A percentile compares a stretch with the other conserved stretches of the same genome.
Conservation (phyloP, 2,797 vertebrate species). For the Malurus splendens region DNA sequence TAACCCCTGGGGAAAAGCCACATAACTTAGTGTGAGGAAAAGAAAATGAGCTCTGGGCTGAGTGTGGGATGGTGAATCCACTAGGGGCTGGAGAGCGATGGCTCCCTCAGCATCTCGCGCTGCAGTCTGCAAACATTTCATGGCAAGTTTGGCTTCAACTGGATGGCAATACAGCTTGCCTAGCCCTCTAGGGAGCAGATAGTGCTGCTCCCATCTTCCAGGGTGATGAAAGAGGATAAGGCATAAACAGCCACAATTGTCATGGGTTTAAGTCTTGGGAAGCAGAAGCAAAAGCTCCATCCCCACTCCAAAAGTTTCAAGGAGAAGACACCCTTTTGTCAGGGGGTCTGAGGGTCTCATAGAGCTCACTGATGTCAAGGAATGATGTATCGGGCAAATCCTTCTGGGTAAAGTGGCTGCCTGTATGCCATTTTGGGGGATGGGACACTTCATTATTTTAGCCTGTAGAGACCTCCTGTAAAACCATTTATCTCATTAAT, state of each 20-base stretch:
- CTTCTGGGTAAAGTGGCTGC: background rate
- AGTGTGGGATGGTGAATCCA: background rate
- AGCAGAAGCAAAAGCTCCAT: background rate
- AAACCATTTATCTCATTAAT: background rate
- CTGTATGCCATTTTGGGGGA: background rate
- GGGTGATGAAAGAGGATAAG: fast-evolving
- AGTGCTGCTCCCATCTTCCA: background rate
- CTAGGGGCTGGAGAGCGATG: fast-evolving
- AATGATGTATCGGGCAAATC: background rate
- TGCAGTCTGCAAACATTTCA: background rate
- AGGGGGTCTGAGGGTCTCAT: background rate
- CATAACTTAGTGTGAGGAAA: background rate
- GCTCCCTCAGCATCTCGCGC: background rate
- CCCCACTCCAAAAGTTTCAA: background rate
- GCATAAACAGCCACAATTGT: background rate
- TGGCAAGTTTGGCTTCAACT: background rate
- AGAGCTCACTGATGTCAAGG: fast-evolving
- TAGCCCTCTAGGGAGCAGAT: background rate
- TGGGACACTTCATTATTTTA: background rate
- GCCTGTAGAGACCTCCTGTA: background rate
- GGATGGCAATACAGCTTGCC: background rate
- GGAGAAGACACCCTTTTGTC: background rate
- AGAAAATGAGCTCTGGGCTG: background rate
- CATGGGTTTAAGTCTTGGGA: background rate
- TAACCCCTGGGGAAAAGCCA: background rate